phyloP scores from a whole-genome alignment of 1,140 invertebrate species.

The Brachystomella parvula region DNA sequence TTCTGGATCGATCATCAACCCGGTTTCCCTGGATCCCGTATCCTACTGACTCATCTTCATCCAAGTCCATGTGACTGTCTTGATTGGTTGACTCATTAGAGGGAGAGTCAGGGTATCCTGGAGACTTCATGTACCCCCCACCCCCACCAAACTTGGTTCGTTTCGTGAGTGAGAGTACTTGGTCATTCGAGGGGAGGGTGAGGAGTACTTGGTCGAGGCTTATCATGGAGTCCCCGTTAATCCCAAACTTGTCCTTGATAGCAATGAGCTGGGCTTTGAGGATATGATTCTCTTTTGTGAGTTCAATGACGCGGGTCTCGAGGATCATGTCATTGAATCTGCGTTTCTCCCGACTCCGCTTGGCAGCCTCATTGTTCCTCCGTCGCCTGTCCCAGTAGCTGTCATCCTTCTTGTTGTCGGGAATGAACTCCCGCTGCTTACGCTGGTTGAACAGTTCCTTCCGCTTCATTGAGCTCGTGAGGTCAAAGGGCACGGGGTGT shows the following conservation, averaged over 20 bases:
- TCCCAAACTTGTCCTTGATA: slow-evolving; percentile 87
- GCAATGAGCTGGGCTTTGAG: slow-evolving; percentile 84
- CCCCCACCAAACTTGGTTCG: slow-evolving; percentile 56
- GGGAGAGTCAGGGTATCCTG: background rate
- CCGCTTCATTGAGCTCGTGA: slow-evolving; percentile 45
- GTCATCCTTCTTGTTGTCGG: slow-evolving; percentile 93
- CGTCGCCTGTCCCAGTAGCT: slow-evolving; percentile 92
- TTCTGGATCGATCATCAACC: slow-evolving; percentile 31
- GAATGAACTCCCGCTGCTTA: slow-evolving; percentile 92
- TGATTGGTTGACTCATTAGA: background rate
- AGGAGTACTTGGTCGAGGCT: slow-evolving; percentile 79
- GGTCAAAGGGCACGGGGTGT: slow-evolving; percentile 30
- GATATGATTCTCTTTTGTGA: slow-evolving; percentile 90
- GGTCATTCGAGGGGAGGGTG: slow-evolving; percentile 68
- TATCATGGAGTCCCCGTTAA: slow-evolving; percentile 73
- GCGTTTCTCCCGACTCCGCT: slow-evolving; percentile 86
- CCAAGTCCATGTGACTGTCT: background rate
- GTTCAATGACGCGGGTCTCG: slow-evolving; percentile 83
- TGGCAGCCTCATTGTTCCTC: slow-evolving; percentile 92
- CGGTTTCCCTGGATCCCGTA: background rate
- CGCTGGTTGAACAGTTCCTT: slow-evolving; percentile 73
- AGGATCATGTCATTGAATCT: slow-evolving; percentile 94
- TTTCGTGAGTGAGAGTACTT: slow-evolving; percentile 71
- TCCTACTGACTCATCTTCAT: background rate
- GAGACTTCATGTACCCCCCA: slow-evolving; percentile 15